Evolutionary conservation across 2,888 invertebrate genomes (phyloP).

Genomic region (Agrilus biguttatus): DNA sequence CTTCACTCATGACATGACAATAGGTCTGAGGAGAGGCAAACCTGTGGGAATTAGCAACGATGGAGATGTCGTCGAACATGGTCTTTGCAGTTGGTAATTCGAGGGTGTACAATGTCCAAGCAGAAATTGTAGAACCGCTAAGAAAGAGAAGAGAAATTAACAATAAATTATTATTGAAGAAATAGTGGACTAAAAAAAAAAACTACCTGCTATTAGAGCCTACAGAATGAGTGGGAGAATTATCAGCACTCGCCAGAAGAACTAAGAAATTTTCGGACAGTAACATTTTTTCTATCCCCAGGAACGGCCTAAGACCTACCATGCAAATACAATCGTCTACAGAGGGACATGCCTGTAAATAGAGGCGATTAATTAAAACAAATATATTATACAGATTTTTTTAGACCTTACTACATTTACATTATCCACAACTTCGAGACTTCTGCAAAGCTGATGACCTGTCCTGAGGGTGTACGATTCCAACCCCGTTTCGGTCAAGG

Average conservation of each 20-base stretch:
- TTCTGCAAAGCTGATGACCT: slow-evolving; percentile 43
- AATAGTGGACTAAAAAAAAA: background rate
- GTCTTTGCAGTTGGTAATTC: slow-evolving; percentile 47
- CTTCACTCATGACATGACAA: slow-evolving; percentile 57
- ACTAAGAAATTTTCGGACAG: slow-evolving; percentile 36
- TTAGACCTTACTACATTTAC: slow-evolving; percentile 25
- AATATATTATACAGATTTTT: background rate
- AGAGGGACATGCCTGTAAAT: slow-evolving; percentile 37
- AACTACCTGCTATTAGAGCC: slow-evolving; percentile 26
- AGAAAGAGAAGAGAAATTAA: background rate
- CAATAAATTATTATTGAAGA: background rate
- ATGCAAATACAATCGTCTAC: slow-evolving; percentile 47
- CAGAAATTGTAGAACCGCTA: slow-evolving; percentile 26
- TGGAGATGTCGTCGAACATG: slow-evolving; percentile 54
- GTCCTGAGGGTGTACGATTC: slow-evolving; percentile 60
- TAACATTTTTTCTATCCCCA: slow-evolving; percentile 42
- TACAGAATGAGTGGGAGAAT: slow-evolving; percentile 34
- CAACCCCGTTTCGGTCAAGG: slow-evolving; percentile 58
- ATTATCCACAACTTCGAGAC: slow-evolving; percentile 31
- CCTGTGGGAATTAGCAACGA: slow-evolving; percentile 49
- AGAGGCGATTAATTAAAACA: no score
- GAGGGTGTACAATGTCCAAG: slow-evolving; percentile 62
- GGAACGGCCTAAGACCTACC: slow-evolving; percentile 51
- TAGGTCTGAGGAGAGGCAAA: slow-evolving; percentile 52
- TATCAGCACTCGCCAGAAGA: slow-evolving; percentile 42